Percentiles rank a stretch among this genome's conserved stretches.
These are phyloP conservation scores for Neolamprologus cancellatus DNA, from an alignment of 2,113 vertebrate genomes.

Conservation along the genomic window DNA sequence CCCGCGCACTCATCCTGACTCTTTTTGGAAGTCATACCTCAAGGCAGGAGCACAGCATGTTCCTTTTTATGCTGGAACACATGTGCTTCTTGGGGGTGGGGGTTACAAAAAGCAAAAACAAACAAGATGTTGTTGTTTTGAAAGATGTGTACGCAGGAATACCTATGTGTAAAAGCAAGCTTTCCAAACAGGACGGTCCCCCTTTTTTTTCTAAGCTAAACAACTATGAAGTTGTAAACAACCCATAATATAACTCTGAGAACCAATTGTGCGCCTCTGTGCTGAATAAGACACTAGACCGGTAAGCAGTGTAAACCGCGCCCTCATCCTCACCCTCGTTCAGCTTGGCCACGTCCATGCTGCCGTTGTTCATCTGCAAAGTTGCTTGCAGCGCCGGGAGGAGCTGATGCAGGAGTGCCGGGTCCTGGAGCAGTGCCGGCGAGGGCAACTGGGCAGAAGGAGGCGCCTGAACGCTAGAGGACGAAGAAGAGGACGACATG, in stretches of 20 bases:
- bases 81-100: not conserved
- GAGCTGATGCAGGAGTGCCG: conserved; percentile 93
- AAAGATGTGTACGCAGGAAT: not conserved
- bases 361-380: conserved; percentile 95
- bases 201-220: not conserved
- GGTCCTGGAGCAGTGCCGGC: conserved; percentile 90
- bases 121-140: not conserved
- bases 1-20: not conserved
- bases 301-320: not conserved
- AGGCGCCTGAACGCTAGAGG: conserved; percentile 80
- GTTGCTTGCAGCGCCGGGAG: conserved; percentile 95
- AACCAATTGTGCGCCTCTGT: not conserved
- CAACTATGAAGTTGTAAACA: not conserved
- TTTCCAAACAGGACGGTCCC: not conserved
- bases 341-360: conserved; percentile 95
- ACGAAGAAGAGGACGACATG: conserved; percentile 68
- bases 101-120: not conserved
- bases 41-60: not conserved
- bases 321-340: conserved; percentile 84
- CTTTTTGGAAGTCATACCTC: not conserved
- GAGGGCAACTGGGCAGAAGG: conserved; percentile 84
- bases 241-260: not conserved
- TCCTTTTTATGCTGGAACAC: not conserved
- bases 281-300: not conserved
- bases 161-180: not conserved